Evolutionary conservation across 1,140 invertebrate species (phyloP).

Genomic region (Zaprionus taronus): DNA sequence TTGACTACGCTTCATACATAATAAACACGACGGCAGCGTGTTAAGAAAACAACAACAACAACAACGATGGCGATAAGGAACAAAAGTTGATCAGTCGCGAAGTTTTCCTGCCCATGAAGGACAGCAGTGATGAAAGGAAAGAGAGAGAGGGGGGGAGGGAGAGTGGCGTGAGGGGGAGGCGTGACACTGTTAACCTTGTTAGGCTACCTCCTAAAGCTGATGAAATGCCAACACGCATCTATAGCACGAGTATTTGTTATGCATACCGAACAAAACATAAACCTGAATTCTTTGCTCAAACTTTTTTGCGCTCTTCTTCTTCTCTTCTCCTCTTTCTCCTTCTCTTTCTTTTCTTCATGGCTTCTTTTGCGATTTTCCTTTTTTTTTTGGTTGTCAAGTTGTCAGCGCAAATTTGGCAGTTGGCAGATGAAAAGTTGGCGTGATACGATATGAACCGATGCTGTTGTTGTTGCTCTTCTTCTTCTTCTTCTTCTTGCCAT

Average conservation of each 20-base stretch:
- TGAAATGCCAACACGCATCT: conserved; percentile 49
- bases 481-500: conserved; percentile 3
- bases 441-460: conserved; percentile 17
- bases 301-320: conserved; percentile 1
- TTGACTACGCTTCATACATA: conserved; percentile 81
- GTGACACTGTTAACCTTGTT: conserved; percentile 49
- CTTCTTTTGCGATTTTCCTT: background rate
- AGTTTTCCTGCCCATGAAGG: conserved; percentile 15
- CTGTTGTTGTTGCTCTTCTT: background rate
- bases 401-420: conserved; percentile 43
- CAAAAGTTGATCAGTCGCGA: conserved; percentile 50
- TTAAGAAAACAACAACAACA: conserved; percentile 65
- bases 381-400: conserved; percentile 36
- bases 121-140: background rate
- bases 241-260: conserved; percentile 46
- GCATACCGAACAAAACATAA: conserved; percentile 41
- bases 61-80: conserved; percentile 7
- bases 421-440: conserved; percentile 30
- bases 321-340: background rate
- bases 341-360: background rate
- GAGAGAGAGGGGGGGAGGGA: background rate
- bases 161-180: background rate
- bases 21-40: conserved; percentile 73
- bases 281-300: conserved; percentile 30
- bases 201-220: conserved; percentile 41